Evolutionary conservation across 2,113 vertebrate species (phyloP).

Genomic region (Pavo muticus): DNA sequence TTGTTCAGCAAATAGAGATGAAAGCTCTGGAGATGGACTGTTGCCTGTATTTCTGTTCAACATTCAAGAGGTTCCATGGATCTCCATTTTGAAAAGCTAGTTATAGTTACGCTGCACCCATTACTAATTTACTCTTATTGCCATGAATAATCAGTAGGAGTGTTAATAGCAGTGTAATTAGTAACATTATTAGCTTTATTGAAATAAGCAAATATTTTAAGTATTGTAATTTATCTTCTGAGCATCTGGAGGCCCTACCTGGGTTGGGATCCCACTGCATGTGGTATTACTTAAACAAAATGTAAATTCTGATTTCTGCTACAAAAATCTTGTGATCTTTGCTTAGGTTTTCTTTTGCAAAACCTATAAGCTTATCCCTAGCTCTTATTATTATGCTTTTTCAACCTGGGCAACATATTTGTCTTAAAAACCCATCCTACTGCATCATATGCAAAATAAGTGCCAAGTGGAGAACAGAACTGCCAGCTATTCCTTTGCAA

Average conservation of each 20-base stretch:
- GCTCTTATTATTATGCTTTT: background rate
- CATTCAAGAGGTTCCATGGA: background rate
- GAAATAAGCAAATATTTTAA: background rate
- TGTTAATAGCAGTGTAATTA: background rate
- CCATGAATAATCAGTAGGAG: background rate
- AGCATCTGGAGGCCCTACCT: background rate
- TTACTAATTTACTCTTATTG: background rate
- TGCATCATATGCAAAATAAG: background rate
- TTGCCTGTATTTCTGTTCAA: background rate
- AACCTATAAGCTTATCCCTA: background rate
- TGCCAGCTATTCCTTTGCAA: background rate
- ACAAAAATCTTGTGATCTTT: background rate
- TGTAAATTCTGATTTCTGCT: background rate
- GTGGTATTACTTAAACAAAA: background rate
- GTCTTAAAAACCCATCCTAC: background rate
- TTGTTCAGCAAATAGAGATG: background rate
- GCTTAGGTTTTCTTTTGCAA: background rate
- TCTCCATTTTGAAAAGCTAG: background rate
- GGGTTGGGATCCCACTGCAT: background rate
- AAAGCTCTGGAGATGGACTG: background rate
- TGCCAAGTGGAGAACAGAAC: background rate
- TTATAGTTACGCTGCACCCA: background rate
- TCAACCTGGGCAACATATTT: background rate
- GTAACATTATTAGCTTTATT: background rate
- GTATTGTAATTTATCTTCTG: background rate